A percentile compares a stretch with the other conserved stretches of the same genome.
Conservation (phyloP, 1,140 invertebrate species). For the Pemphigus obesinymphae region DNA sequence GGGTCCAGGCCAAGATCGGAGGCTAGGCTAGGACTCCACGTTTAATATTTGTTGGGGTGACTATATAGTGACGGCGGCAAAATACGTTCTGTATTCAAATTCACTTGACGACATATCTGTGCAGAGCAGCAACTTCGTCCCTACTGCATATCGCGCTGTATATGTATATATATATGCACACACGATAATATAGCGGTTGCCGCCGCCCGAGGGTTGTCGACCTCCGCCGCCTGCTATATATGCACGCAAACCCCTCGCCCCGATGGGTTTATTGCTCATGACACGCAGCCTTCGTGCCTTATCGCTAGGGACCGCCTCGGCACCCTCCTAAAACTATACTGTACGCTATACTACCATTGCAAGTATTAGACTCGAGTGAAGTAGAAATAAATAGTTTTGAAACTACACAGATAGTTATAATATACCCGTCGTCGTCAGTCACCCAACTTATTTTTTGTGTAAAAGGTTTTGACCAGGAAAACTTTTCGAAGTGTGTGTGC, state of each 20-base stretch:
- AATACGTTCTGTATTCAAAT: background rate
- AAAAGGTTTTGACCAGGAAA: background rate
- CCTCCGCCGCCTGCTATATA: background rate
- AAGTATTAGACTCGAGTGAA: background rate
- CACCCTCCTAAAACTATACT: slow-evolving; percentile 16
- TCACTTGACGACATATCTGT: background rate
- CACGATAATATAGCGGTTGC: background rate
- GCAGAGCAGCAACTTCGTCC: background rate
- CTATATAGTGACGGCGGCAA: background rate
- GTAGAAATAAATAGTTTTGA: background rate
- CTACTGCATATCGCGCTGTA: too few species aligned
- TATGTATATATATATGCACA: background rate
- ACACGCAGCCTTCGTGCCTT: slow-evolving; percentile 36
- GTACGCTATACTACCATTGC: background rate
- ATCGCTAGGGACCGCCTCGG: slow-evolving; percentile 18
- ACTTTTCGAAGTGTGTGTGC: background rate
- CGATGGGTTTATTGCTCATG: slow-evolving; percentile 11
- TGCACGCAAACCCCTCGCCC: slow-evolving; percentile 18
- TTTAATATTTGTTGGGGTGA: too few species aligned
- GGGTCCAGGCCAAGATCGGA: too few species aligned
- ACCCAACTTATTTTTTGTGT: background rate
- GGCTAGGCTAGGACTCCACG: too few species aligned
- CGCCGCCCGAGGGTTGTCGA: slow-evolving; percentile 27
- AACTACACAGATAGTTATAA: background rate
- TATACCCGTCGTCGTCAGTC: background rate